A percentile compares a stretch with the other conserved stretches of the same genome.
Evolutionary conservation across 2,113 vertebrate species (phyloP).

Genomic region (Narcine bancroftii): DNA sequence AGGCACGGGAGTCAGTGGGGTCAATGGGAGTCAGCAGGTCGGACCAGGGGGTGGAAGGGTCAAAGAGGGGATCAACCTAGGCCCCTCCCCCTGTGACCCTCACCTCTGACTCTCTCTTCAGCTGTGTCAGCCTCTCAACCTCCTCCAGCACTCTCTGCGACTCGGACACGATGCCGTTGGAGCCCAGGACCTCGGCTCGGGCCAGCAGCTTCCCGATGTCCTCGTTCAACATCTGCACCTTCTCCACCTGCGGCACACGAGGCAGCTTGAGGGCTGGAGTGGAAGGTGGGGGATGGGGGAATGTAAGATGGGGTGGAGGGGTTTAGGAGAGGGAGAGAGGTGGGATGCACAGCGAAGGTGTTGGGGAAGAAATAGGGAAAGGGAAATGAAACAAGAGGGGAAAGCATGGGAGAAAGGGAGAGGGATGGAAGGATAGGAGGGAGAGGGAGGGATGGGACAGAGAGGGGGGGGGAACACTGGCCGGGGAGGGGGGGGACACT

Average conservation of each 20-base stretch:
- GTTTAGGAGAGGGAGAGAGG: not conserved
- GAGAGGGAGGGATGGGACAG: not conserved
- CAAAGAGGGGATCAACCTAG: too few species aligned
- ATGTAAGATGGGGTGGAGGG: too few species aligned
- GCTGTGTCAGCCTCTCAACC: not conserved
- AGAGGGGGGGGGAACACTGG: not conserved
- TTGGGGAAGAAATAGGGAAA: not conserved
- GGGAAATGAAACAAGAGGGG: not conserved
- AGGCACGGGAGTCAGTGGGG: too few species aligned
- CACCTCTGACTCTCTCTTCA: not conserved
- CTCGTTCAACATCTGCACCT: not conserved
- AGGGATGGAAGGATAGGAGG: not conserved
- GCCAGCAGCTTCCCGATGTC: not conserved
- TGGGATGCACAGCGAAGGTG: not conserved
- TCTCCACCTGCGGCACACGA: not conserved
- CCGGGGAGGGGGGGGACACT: too few species aligned
- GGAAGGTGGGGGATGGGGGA: not conserved
- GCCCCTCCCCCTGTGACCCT: too few species aligned
- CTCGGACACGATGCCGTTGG: not conserved
- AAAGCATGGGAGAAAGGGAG: not conserved
- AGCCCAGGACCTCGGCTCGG: not conserved
- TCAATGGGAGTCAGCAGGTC: too few species aligned
- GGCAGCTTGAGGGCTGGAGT: not conserved
- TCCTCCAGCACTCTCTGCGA: not conserved
- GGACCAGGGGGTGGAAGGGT: too few species aligned